Percentiles rank a stretch among this genome's conserved stretches.
Conservation (phyloP, 2,113 vertebrate genomes). For the Okapia johnstoni region DNA sequence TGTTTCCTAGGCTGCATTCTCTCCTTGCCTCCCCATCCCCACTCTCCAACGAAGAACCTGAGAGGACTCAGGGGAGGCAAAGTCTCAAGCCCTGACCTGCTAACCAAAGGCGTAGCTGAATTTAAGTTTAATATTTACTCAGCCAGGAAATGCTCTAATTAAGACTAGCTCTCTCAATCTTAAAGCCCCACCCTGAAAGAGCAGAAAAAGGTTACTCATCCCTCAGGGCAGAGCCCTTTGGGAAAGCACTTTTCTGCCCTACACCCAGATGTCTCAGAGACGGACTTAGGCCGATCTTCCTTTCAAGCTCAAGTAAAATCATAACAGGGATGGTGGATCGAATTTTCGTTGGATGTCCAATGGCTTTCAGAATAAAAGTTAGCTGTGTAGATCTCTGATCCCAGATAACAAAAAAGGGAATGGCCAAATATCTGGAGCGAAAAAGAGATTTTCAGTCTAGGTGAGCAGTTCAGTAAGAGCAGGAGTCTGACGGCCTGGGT, state of each 20-base stretch:
- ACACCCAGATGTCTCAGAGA: neutral
- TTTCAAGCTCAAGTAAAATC: neutral
- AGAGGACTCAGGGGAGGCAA: neutral
- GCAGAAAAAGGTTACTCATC: neutral
- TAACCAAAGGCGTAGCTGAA: conserved; percentile 33
- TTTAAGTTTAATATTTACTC: conserved; percentile 62
- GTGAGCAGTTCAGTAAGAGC: neutral
- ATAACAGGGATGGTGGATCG: neutral
- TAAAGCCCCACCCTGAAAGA: conserved; percentile 27
- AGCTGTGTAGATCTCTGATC: neutral
- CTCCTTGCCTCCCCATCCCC: neutral
- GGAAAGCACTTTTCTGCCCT: neutral
- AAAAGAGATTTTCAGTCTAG: neutral
- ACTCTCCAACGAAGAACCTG: neutral
- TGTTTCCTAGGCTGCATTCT: neutral
- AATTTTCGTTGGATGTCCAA: neutral
- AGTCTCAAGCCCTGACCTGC: conserved; percentile 41
- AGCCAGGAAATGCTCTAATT: conserved; percentile 54
- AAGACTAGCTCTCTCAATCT: conserved; percentile 46
- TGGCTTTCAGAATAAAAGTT: conserved; percentile 11
- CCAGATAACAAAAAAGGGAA: neutral
- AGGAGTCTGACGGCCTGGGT: neutral
- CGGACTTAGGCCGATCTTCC: neutral
- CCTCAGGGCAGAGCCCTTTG: neutral
- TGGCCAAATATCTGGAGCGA: neutral